A percentile compares a stretch with the other conserved stretches of the same genome.
phyloP scores from a whole-genome alignment of 2,797 vertebrate species.

The Gorsachius magnificus region DNA sequence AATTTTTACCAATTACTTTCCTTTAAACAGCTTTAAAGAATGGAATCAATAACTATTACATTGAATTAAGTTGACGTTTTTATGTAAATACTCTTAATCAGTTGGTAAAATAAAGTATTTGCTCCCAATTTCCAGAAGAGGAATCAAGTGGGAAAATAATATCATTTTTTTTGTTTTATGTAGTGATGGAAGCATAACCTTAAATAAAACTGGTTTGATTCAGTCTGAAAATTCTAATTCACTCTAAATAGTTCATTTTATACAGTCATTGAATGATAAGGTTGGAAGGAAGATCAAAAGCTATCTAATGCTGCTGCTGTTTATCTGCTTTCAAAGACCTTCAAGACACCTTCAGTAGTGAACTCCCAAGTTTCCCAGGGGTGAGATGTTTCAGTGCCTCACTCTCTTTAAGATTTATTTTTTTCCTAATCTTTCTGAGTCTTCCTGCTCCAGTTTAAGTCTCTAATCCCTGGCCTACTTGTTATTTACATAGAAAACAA shows the following conservation, averaged over 20 bases:
- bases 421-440: not conserved
- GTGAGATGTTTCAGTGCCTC: not conserved
- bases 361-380: not conserved
- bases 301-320: not conserved
- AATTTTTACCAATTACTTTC: not conserved
- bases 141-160: not conserved
- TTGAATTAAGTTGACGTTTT: not conserved
- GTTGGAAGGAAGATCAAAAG: not conserved
- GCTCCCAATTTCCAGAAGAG: not conserved
- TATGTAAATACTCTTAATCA: not conserved
- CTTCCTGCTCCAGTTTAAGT: not conserved
- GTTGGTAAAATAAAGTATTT: not conserved
- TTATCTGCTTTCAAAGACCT: not conserved
- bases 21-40: not conserved
- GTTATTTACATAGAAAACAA: not conserved
- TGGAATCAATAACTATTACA: not conserved
- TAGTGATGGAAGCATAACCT: not conserved
- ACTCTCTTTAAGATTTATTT: not conserved
- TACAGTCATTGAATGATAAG: not conserved
- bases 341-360: not conserved
- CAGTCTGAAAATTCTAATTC: not conserved
- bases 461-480: constrained; percentile 19
- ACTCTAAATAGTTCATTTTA: not conserved
- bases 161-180: not conserved
- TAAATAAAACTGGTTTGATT: not conserved